Evolutionary conservation across 2,113 vertebrate species (phyloP).

Genomic region (Bubo bubo): DNA sequence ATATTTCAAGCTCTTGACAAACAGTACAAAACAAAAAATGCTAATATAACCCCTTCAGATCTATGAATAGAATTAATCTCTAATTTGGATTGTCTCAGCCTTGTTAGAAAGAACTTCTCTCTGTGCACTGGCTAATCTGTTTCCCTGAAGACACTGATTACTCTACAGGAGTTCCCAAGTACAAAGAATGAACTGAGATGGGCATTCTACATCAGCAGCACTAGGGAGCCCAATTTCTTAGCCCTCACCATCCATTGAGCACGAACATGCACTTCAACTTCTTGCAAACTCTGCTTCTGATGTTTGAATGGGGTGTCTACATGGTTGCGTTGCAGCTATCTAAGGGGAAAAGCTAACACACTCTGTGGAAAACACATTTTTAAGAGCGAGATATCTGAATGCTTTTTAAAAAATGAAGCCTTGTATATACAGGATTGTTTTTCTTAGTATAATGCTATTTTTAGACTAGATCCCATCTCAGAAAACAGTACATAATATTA

Average conservation of each 20-base stretch:
- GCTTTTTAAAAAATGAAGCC: neutral
- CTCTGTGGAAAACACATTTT: neutral
- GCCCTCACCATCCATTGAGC: neutral
- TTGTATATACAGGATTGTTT: neutral
- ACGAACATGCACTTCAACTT: neutral
- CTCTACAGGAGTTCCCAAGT: neutral
- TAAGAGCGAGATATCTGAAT: neutral
- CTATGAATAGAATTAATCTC: neutral
- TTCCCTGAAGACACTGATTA: neutral
- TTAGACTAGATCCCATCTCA: neutral
- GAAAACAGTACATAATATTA: neutral
- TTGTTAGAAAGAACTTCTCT: neutral
- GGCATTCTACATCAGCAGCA: neutral
- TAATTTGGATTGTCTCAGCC: neutral
- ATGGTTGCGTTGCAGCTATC: neutral
- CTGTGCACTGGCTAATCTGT: neutral
- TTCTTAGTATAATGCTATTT: neutral
- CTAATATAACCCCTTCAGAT: neutral
- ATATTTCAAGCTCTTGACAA: neutral
- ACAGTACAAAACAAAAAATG: neutral
- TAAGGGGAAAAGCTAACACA: neutral
- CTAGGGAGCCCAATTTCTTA: rapidly evolving
- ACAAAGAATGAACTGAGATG: neutral
- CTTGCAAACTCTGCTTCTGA: neutral
- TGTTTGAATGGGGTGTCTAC: neutral